Percentiles rank a stretch among this genome's conserved stretches.
Conservation (phyloP, 2,113 vertebrate species). For the Rousettus leschenaultii region DNA sequence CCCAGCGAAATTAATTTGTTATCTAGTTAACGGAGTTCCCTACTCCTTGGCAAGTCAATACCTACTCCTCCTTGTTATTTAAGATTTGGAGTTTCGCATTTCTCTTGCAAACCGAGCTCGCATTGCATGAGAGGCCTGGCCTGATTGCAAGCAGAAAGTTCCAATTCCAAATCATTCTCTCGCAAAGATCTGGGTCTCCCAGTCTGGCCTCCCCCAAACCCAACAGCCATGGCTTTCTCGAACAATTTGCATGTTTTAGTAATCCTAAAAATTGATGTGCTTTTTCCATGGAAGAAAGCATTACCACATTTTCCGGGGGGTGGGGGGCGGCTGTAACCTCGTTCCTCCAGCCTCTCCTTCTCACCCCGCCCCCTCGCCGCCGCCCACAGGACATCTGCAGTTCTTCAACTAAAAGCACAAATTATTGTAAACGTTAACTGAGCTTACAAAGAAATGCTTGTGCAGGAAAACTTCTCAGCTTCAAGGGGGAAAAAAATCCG, state of each 20-base stretch:
- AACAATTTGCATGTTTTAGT: not conserved
- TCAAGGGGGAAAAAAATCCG: not conserved
- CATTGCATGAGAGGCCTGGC: not conserved
- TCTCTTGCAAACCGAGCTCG: not conserved
- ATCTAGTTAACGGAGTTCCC: not conserved
- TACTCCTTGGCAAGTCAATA: not conserved
- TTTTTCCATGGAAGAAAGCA: slow-evolving; percentile 51
- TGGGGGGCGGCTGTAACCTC: not conserved
- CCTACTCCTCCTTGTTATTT: not conserved
- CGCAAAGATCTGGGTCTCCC: not conserved
- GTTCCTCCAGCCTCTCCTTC: not conserved
- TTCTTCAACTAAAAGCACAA: slow-evolving; percentile 38
- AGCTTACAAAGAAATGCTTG: slow-evolving; percentile 62
- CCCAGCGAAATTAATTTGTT: not conserved
- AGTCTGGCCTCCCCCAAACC: not conserved
- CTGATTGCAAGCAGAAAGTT: not conserved
- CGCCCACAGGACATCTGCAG: slow-evolving; percentile 68
- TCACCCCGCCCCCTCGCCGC: not conserved
- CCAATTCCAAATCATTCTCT: not conserved
- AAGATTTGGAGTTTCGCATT: not conserved
- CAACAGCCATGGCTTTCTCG: not conserved
- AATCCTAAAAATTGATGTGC: not conserved
- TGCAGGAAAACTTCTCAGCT: slow-evolving; percentile 50
- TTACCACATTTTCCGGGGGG: slow-evolving; percentile 37
- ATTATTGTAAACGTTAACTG: slow-evolving; percentile 56